Evolutionary conservation across 2,888 invertebrate species (phyloP).

Genomic region (Drosophila demipolita): DNA sequence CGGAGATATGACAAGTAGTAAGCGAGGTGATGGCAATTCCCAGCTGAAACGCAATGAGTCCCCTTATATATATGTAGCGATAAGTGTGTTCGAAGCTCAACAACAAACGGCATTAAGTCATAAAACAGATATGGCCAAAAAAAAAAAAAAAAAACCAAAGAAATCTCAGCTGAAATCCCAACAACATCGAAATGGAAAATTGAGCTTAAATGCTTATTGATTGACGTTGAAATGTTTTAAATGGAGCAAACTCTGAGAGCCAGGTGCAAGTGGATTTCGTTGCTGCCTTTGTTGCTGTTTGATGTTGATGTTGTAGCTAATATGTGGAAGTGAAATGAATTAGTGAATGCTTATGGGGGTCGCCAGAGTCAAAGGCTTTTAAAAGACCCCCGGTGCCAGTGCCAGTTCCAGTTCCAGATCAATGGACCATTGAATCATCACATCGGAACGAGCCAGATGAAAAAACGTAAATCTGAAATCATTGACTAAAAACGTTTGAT

Average conservation of each 20-base stretch:
- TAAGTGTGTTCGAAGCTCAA: slow-evolving; percentile 75
- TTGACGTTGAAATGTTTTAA: slow-evolving; percentile 80
- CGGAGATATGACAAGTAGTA: slow-evolving; percentile 66
- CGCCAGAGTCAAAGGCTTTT: slow-evolving; percentile 70
- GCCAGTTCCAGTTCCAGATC: slow-evolving; percentile 59
- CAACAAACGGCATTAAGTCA: slow-evolving; percentile 80
- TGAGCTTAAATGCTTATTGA: slow-evolving; percentile 81
- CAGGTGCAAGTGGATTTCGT: slow-evolving; percentile 73
- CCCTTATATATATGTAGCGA: slow-evolving; percentile 70
- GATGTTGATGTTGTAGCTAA: slow-evolving; percentile 62
- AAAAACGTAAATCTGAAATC: slow-evolving; percentile 78
- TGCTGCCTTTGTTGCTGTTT: slow-evolving; percentile 38
- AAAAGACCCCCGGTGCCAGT: slow-evolving; percentile 41
- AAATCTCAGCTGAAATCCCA: slow-evolving; percentile 29
- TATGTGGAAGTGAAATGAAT: slow-evolving; percentile 82
- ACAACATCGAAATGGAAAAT: slow-evolving; percentile 58
- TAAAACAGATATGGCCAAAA: slow-evolving; percentile 74
- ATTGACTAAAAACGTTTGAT: slow-evolving; percentile 82
- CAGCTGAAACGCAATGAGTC: slow-evolving; percentile 45
- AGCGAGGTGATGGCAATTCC: slow-evolving; percentile 59
- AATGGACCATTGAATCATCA: slow-evolving; percentile 73
- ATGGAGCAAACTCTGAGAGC: slow-evolving; percentile 73
- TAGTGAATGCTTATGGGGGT: slow-evolving; percentile 81
- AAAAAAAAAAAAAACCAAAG: slow-evolving; percentile 19
- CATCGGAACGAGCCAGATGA: slow-evolving; percentile 48